A percentile compares a stretch with the other conserved stretches of the same genome.
Conservation (phyloP, 2,113 vertebrate species). For the Galbula dea region DNA sequence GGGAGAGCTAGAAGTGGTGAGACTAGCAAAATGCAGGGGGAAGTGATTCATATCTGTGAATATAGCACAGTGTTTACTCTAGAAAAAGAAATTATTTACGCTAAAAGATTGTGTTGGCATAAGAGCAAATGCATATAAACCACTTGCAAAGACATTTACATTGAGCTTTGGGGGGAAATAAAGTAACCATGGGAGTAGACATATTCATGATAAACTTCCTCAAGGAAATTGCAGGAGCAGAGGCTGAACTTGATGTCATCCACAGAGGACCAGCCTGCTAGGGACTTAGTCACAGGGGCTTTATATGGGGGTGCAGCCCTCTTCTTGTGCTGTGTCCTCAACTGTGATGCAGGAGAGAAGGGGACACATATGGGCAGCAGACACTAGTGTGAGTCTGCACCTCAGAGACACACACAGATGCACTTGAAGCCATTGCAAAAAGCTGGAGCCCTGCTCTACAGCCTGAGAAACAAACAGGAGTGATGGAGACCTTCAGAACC, state of each 20-base stretch:
- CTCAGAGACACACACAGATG: background rate
- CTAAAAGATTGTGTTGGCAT: background rate
- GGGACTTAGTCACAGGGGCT: background rate
- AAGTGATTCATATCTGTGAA: background rate
- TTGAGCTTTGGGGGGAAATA: background rate
- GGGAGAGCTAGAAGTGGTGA: background rate
- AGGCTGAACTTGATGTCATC: background rate
- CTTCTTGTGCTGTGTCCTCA: background rate
- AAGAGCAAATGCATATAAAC: background rate
- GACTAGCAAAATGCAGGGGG: background rate
- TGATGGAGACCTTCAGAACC: background rate
- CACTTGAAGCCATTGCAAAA: background rate
- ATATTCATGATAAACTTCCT: background rate
- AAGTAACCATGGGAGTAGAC: background rate
- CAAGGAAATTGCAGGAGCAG: background rate
- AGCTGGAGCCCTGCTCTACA: background rate
- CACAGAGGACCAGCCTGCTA: background rate
- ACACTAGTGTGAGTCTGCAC: rapidly evolving
- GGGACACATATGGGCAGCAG: background rate
- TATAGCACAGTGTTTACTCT: slow-evolving; percentile 11
- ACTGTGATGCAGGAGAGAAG: background rate
- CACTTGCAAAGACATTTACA: background rate
- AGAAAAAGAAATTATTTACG: slow-evolving; percentile 38
- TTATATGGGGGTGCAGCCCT: background rate
- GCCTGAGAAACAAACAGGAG: background rate